Evolutionary conservation across 2,888 invertebrate genomes (phyloP).

Genomic region (Phyllotreta striolata): DNA sequence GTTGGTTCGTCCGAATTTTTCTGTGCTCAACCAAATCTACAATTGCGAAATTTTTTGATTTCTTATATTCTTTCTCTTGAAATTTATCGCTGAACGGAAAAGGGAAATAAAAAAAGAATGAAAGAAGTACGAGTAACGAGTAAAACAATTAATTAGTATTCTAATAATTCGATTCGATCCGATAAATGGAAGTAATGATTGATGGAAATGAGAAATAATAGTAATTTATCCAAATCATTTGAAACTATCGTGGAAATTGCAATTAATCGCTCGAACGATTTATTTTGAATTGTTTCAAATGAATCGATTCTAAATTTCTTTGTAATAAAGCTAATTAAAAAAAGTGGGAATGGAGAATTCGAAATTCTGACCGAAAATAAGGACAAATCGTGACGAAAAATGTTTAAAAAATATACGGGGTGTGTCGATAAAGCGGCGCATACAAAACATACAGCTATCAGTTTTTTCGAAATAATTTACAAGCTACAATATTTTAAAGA

Average conservation of each 20-base stretch:
- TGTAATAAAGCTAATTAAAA: too few relatives aligned
- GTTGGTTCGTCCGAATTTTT: conserved; percentile 20
- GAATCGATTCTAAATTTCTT: too few relatives aligned
- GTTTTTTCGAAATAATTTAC: too few relatives aligned
- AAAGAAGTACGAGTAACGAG: conserved; percentile 9
- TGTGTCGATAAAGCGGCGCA: too few relatives aligned
- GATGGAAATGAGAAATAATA: conserved; percentile 22
- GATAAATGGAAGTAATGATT: conserved; percentile 6
- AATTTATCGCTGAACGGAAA: conserved; percentile 9
- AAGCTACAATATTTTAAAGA: too few relatives aligned
- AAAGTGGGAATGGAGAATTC: too few relatives aligned
- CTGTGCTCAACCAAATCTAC: conserved; percentile 13
- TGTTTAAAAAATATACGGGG: too few relatives aligned
- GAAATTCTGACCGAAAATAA: too few relatives aligned
- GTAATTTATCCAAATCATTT: conserved; percentile 23
- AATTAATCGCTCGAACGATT: not conserved
- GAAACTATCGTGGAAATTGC: conserved; percentile 12
- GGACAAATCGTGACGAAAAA: too few relatives aligned
- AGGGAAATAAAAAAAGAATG: conserved; percentile 3
- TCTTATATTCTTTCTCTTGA: conserved; percentile 32
- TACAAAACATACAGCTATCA: too few relatives aligned
- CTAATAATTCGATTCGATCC: not conserved
- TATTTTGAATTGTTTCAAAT: too few relatives aligned
- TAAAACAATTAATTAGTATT: conserved; percentile 3
- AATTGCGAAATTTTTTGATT: conserved; percentile 16